Evolutionary conservation across 2,797 vertebrate genomes (phyloP), one percentile per base, ranked within the genome.

Genomic region (Valencia hispanica): DNA sequence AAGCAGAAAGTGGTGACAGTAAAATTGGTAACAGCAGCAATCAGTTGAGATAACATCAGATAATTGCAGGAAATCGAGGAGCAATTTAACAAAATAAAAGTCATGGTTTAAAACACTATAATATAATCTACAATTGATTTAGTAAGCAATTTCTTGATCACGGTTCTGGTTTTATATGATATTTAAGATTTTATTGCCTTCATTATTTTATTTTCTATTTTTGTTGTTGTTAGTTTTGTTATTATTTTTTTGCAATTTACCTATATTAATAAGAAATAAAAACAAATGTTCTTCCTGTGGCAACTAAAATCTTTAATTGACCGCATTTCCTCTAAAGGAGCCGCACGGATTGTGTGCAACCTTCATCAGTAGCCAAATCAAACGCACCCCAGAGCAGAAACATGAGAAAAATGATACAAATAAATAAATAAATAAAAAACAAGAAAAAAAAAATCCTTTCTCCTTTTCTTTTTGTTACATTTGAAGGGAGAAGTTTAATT

Each of bases 401-500:
- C 14, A 63, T 20, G 7, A 63, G 2, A 20, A 18, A 34, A 36
- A 61, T 34, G 18, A 34, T 18, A n/a, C n/a, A n/a, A n/a, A n/a
- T n/a, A n/a, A n/a, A n/a, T n/a, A n/a, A n/a, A n/a, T n/a, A n/a
- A n/a, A n/a, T n/a, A n/a, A n/a, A n/a, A n/a, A n/a, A n/a, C 3
- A 22, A 55, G 14, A 55, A 27, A n/a, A 27, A n/a, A n/a, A n/a
- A n/a, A n/a, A n/a, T n/a, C n/a, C n/a, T n/a, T n/a, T n/a, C n/a
- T n/a, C n/a, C 63, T 68, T 72, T 7, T n/a, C 68, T 84, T 79
- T 88, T 82, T 87, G 80, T 84, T 57, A 73, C 61, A 80, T 91
- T 84, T 89, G 87, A 85, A 77, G 66, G 50, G 57, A 84, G 81
- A 87, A 75, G 90, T 94, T 94, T 96, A 96, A 96, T 95, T 96